phyloP scores from a whole-genome alignment of 2,113 vertebrate species.

The Vimba vimba region DNA sequence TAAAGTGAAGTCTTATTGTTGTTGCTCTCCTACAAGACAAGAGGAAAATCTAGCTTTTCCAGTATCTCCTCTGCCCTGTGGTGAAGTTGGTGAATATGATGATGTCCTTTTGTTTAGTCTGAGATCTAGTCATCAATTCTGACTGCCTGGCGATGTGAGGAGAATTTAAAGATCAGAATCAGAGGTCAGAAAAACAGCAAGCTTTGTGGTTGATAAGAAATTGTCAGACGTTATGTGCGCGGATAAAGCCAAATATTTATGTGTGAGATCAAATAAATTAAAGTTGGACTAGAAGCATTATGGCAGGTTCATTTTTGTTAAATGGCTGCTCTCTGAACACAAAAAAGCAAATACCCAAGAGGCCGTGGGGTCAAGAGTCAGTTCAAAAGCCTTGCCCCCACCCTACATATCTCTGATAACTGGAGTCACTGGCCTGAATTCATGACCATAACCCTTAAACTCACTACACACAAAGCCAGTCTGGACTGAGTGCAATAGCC shows the following conservation, averaged over 20 bases:
- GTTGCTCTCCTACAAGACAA: not conserved
- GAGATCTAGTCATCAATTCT: not conserved
- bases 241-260: not conserved
- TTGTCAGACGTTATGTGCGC: not conserved
- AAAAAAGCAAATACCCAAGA: not conserved
- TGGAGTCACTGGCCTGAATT: not conserved
- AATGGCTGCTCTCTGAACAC: not conserved
- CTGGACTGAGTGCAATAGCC: not conserved
- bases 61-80: not conserved
- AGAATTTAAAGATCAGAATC: not conserved
- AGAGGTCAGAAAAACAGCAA: not conserved
- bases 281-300: not conserved
- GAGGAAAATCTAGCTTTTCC: not conserved
- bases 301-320: not conserved
- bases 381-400: not conserved
- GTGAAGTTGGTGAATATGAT: not conserved
- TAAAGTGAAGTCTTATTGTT: not conserved
- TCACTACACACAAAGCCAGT: constrained; percentile 16
- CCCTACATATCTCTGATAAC: constrained; percentile 10
- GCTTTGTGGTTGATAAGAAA: not conserved
- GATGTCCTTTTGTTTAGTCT: not conserved
- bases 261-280: not conserved
- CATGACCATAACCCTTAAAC: constrained; percentile 13
- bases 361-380: not conserved
- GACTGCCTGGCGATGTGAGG: not conserved